These are phyloP conservation scores for Syrmaticus mikado DNA, from an alignment of 2,113 vertebrate genomes.

Conservation along the genomic window DNA sequence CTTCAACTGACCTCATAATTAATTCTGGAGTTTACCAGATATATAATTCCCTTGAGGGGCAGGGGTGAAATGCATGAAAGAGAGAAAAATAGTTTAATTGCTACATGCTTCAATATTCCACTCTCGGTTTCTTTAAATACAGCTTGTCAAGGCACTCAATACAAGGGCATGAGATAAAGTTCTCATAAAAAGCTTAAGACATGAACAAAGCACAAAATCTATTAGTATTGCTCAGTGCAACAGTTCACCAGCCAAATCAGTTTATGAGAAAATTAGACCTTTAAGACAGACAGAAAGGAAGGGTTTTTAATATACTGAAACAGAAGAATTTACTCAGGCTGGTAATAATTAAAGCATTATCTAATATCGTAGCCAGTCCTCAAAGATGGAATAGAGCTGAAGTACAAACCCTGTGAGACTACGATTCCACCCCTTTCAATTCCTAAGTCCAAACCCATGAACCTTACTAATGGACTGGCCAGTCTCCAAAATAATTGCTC, in stretches of 20 bases:
- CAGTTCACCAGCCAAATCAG: background rate
- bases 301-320: background rate
- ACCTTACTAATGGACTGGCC: background rate
- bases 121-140: constrained; percentile 9
- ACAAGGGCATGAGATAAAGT: constrained; percentile 17
- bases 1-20: constrained; percentile 52
- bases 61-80: background rate
- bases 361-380: background rate
- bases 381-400: background rate
- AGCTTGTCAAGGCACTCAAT: background rate
- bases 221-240: background rate
- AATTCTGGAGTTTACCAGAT: constrained; percentile 50
- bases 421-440: background rate
- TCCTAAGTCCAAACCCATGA: constrained; percentile 2
- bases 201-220: background rate
- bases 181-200: background rate
- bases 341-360: constrained; percentile 10
- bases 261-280: constrained; percentile 13
- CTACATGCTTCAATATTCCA: background rate
- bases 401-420: background rate
- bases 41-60: background rate
- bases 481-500: background rate
- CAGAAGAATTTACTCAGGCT: constrained; percentile 4
- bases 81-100: constrained; percentile 40
- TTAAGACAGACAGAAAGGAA: background rate